Evolutionary conservation across 2,113 vertebrate genomes (phyloP), one percentile per base, ranked within the genome.

Genomic region (Scortum barcoo): DNA sequence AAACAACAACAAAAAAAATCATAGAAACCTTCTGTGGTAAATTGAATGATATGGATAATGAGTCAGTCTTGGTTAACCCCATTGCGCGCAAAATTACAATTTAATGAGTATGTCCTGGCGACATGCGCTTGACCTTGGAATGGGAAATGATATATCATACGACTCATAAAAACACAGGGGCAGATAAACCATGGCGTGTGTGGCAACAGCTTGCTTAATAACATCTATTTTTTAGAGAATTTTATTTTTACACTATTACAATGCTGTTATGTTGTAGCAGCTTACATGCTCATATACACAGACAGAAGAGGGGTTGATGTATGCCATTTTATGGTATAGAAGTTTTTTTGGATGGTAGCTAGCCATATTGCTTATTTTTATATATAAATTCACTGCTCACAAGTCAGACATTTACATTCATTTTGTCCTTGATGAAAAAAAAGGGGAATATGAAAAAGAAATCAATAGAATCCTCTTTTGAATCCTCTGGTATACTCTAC

Each of bases 51-150:
- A 62, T 57, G 48, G 54, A 44, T 71, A 75, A 78, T 53, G 68
- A 80, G n/a, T 70, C 78, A 38, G 22, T 84, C 56, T 80, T 70
- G 42, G 74, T 67, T 78, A 50, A 63, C 50, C 20, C 14, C 12
- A 12, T 69, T 72, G 51, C 11, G 8, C 65, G 48, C 33, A 69
- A 63, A 90, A 85, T 82, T 76, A 42, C 19, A 73, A 5, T 60
- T 54, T 78, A 79, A 84, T 75, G 84, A 84, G 51, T 26, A 4
- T 74, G 44, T 20, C 50, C 54, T 13, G 30, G 48, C 42, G 24
- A 46, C 51, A 26, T 24, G 40, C 4, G 38, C 44, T 24, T 83
- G 83, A 74, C 80, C 83, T 80, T 83, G 57, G 40, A 53, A 53
- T 60, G 42, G 33, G 22, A 68, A 33, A n/a, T 60, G 24, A 65